These are phyloP conservation scores for Teleogryllus occipitalis DNA, from an alignment of 1,140 invertebrate genomes.

Conservation along the genomic window DNA sequence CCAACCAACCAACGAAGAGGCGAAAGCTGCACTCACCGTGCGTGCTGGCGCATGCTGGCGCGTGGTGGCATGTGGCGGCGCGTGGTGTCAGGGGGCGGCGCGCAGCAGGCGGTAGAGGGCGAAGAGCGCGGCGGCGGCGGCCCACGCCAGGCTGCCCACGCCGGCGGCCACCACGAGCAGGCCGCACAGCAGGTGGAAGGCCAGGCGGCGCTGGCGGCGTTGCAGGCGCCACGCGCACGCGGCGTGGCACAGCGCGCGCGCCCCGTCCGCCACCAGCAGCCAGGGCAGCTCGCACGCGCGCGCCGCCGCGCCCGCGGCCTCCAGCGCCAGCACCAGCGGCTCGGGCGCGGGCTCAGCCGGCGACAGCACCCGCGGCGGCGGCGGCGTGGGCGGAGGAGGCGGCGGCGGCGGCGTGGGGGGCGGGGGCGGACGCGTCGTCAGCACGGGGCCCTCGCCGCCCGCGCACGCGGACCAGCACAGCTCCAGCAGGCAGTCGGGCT, in stretches of 20 bases:
- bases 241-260: not conserved
- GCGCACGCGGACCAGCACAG: too few relatives aligned
- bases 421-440: too few relatives aligned
- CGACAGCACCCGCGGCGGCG: too few relatives aligned
- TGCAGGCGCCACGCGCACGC: not conserved
- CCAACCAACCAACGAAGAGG: too few relatives aligned
- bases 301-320: not conserved
- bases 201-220: not conserved
- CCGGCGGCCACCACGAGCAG: not conserved
- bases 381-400: too few relatives aligned
- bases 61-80: too few relatives aligned
- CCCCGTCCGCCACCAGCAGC: not conserved
- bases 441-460: too few relatives aligned
- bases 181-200: not conserved
- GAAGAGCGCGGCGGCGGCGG: not conserved
- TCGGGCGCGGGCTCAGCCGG: not conserved
- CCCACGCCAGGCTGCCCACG: not conserved
- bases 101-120: not conserved
- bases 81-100: not conserved
- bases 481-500: too few relatives aligned
- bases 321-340: not conserved
- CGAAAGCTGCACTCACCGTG: too few relatives aligned
- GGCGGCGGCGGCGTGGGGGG: too few relatives aligned
- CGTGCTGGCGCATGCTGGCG: too few relatives aligned
- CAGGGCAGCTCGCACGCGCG: not conserved